phyloP scores from a whole-genome alignment of 2,797 vertebrate species.

The Diceros bicornis region DNA sequence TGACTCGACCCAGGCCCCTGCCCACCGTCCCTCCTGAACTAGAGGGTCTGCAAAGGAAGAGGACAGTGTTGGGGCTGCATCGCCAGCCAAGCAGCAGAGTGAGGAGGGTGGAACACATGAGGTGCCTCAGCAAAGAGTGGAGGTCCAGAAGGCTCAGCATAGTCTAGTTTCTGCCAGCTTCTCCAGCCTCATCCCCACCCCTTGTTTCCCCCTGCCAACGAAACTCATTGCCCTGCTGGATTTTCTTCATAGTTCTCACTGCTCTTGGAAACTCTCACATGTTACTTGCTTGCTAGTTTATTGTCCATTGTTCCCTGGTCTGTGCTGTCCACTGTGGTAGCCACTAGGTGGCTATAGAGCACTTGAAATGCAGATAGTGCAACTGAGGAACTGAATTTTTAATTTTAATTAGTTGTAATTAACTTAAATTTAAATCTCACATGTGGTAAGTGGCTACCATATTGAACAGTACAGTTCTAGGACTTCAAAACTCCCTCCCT shows the following conservation, averaged over 20 bases:
- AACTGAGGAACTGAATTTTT: background rate
- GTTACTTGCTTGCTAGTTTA: background rate
- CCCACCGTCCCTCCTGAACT: background rate
- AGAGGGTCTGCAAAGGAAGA: background rate
- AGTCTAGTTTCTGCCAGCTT: background rate
- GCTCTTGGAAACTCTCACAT: background rate
- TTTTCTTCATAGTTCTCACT: background rate
- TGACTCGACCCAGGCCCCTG: background rate
- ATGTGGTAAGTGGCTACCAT: background rate
- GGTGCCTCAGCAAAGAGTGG: background rate
- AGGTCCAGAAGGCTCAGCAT: background rate
- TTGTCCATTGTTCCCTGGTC: background rate
- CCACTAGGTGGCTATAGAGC: background rate
- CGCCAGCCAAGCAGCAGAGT: background rate
- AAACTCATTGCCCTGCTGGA: background rate
- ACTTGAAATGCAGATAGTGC: background rate
- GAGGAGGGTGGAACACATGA: background rate
- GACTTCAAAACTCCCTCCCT: background rate
- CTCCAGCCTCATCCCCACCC: background rate
- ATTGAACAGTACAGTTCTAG: background rate
- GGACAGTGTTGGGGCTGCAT: background rate
- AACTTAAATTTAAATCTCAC: background rate
- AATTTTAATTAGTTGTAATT: slow-evolving; percentile 13
- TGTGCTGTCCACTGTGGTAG: background rate
- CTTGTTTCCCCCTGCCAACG: background rate